Percentiles rank a stretch among this genome's conserved stretches.
Conservation (phyloP, 2,797 vertebrate species). For the Cynopterus sphinx region DNA sequence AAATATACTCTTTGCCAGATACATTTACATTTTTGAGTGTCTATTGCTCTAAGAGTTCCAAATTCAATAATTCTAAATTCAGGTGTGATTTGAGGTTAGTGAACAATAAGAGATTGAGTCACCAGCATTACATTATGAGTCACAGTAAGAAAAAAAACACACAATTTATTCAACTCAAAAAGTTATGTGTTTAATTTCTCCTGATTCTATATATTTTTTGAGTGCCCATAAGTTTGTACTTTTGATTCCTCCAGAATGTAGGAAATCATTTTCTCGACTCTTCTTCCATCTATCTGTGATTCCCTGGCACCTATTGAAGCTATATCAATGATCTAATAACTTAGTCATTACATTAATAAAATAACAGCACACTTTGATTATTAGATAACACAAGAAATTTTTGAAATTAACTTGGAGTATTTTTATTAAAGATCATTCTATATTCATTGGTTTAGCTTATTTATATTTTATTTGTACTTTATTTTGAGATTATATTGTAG, state of each 20-base stretch:
- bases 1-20: slow-evolving; percentile 34
- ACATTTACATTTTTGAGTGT: slow-evolving; percentile 10
- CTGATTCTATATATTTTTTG: background rate
- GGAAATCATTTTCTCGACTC: background rate
- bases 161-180: slow-evolving; percentile 29
- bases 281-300: background rate
- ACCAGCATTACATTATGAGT: slow-evolving; percentile 54
- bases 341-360: background rate
- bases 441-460: background rate
- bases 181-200: background rate
- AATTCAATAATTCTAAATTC: slow-evolving; percentile 24
- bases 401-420: background rate
- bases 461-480: background rate
- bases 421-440: background rate
- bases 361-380: background rate
- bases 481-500: background rate
- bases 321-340: background rate
- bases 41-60: slow-evolving; percentile 42
- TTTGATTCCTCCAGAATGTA: background rate
- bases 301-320: background rate
- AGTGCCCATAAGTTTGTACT: background rate
- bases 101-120: slow-evolving; percentile 59
- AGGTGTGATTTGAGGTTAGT: slow-evolving; percentile 62
- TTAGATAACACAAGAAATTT: background rate
- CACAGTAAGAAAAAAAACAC: slow-evolving; percentile 9